phyloP scores from a whole-genome alignment of 2,888 invertebrate species.

The Drosophila affinis region DNA sequence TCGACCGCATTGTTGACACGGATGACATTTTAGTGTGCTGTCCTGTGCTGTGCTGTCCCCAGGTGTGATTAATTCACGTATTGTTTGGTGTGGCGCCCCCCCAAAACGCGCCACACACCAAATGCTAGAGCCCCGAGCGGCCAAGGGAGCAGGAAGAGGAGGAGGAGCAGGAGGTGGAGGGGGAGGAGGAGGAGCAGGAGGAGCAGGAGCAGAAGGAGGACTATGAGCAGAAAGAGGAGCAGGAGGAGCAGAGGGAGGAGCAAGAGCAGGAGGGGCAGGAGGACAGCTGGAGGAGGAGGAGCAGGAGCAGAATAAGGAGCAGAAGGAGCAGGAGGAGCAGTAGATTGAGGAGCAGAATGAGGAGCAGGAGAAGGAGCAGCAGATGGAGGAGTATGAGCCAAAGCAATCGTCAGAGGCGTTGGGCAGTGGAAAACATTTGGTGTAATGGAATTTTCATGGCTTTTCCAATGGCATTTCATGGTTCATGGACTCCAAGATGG shows the following conservation, averaged over 20 bases:
- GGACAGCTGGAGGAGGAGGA: background rate
- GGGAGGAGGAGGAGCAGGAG: too few species aligned
- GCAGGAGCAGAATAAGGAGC: background rate
- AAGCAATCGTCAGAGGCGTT: background rate
- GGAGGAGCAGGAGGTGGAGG: background rate
- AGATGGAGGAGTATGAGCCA: background rate
- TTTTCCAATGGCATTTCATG: background rate
- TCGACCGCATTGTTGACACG: slow-evolving; percentile 70
- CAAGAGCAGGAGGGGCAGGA: background rate
- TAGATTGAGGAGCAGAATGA: background rate
- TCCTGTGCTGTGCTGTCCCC: slow-evolving; percentile 33
- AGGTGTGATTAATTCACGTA: slow-evolving; percentile 74
- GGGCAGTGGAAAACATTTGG: background rate
- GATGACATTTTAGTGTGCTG: slow-evolving; percentile 68
- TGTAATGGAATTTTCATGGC: slow-evolving; percentile 23
- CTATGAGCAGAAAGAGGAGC: too few species aligned
- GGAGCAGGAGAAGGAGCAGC: background rate
- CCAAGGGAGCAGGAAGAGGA: background rate
- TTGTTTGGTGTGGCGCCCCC: slow-evolving; percentile 51
- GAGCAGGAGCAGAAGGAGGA: too few species aligned
- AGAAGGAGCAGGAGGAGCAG: too few species aligned
- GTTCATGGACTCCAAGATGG: background rate
- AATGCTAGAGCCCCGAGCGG: background rate
- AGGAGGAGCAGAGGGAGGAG: background rate
- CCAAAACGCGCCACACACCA: slow-evolving; percentile 25